These are phyloP conservation scores for Pteruthius melanotis DNA, from an alignment of 2,113 vertebrate species.

Conservation along the genomic window DNA sequence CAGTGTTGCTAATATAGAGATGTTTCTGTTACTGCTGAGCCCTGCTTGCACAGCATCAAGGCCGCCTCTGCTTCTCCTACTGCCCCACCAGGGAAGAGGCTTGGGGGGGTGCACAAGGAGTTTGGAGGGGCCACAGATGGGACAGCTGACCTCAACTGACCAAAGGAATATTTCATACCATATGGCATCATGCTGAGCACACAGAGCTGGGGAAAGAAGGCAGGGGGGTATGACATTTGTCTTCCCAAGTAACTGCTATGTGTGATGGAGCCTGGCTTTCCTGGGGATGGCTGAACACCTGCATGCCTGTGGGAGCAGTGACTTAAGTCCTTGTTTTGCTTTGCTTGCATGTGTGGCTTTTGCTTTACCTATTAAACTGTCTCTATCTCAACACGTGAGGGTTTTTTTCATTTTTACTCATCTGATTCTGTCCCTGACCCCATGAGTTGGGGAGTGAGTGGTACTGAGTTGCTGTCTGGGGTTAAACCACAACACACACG, in stretches of 20 bases:
- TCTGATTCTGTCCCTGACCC: neutral
- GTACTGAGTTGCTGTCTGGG: accelerated
- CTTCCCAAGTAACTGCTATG: neutral
- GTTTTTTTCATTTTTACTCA: neutral
- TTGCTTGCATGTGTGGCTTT: neutral
- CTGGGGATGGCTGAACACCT: neutral
- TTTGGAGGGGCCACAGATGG: neutral
- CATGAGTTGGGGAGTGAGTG: neutral
- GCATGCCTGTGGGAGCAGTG: neutral
- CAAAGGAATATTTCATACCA: neutral
- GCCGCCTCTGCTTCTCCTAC: neutral
- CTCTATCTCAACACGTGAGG: neutral
- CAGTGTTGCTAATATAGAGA: neutral
- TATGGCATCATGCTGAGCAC: neutral
- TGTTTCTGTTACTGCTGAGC: neutral
- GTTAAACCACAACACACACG: neutral
- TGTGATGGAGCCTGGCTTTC: neutral
- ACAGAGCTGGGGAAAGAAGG: neutral
- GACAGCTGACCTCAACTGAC: neutral
- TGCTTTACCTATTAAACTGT: neutral
- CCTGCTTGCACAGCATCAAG: neutral
- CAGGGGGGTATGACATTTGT: neutral
- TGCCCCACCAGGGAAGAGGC: neutral
- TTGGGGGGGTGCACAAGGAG: neutral
- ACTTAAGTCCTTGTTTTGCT: neutral